phyloP scores from a whole-genome alignment of 2,113 vertebrate species.

The Smithornis capensis region DNA sequence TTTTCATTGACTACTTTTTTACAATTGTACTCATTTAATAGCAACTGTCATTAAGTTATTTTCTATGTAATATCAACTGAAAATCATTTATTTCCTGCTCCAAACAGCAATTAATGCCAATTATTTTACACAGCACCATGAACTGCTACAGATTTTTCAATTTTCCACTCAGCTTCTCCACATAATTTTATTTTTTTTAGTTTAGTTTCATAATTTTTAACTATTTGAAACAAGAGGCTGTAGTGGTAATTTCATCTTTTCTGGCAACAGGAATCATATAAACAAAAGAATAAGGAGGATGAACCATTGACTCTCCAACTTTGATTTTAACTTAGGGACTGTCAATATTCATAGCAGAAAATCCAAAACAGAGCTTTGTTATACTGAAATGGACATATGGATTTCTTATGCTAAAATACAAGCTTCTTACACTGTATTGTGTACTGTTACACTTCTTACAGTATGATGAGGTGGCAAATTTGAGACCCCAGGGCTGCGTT shows the following conservation, averaged over 20 bases:
- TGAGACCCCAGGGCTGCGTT: neutral
- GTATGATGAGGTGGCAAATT: neutral
- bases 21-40: constrained; percentile 44
- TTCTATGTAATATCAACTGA: constrained; percentile 43
- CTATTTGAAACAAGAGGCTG: neutral
- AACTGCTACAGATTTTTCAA: constrained; percentile 55
- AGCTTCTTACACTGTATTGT: neutral
- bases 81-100: constrained; percentile 60
- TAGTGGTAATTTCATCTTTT: neutral
- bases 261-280: neutral
- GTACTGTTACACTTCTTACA: too few species aligned
- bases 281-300: neutral
- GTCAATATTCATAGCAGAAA: neutral
- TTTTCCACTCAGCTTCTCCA: constrained; percentile 52
- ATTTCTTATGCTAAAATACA: neutral
- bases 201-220: constrained; percentile 23
- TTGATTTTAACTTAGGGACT: neutral
- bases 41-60: constrained; percentile 49
- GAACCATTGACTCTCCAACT: neutral
- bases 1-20: constrained; percentile 44
- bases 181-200: neutral
- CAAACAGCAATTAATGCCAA: constrained; percentile 65
- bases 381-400: neutral
- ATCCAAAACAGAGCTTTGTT: neutral
- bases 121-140: constrained; percentile 45